Base-by-base conservation (phyloP, 2,113 vertebrate genomes). In the Zosterops hypoxanthus region DNA sequence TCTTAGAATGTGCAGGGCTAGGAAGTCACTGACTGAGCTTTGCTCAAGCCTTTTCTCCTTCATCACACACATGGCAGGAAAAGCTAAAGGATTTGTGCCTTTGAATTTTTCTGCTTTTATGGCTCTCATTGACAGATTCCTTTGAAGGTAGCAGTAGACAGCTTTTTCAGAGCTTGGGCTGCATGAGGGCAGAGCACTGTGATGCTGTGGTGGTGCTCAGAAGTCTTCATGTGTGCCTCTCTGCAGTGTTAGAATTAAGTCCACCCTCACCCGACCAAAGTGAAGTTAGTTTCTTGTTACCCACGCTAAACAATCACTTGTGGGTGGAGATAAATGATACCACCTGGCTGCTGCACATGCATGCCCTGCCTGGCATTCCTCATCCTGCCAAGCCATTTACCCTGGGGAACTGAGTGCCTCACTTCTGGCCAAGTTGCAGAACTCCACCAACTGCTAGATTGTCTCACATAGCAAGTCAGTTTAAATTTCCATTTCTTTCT, bases 21-120 rank as follows among this genome's bases (percentile, higher is more conserved):
- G 66, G 42, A 88, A 81, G 10, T 63, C 39, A 31, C 25, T 63
- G 79, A 50, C 12, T 44, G 72, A 88, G 42, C 56, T 86, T 72
- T 91, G 64, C 72, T 82, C 52, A 59, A 68, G 61, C 21, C 46
- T 72, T 69, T 83, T 33, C 71, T 92, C 23, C 61, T 68, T 49
- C 85, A 70, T 79, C 70, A 76, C 39, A 75, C 11, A 29, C n/a
- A 18, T 5, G 26, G 72, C 50, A 75, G 19, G 36, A 92, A 78
- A 80, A 21, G 14, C 41, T 64, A 16, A 72, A 72, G 41, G 17
- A 68, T 49, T 14, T 46, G 46, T 33, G 14, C 19, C 76, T 92
- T 81, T 57, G 50, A 68, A 34, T 42, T 83, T 65, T 84, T 77
- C 80, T 86, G 44, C 56, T 86, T 88, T 68, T 90, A 42, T 71